Base-by-base conservation (phyloP, 2,113 vertebrate species). In the Psammodynastes pulverulentus region DNA sequence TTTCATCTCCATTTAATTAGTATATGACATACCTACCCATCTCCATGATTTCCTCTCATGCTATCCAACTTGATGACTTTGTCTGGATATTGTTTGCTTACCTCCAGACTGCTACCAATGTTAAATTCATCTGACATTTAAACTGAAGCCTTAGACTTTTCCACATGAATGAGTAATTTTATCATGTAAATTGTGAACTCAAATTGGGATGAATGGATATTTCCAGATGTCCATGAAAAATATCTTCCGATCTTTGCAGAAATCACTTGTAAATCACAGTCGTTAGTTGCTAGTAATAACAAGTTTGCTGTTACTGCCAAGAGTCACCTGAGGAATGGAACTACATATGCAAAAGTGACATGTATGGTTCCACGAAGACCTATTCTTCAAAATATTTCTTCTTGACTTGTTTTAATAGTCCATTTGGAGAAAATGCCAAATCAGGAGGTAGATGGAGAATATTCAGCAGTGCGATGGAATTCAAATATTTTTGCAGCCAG, bases 271-370 rank as follows among this genome's bases (percentile, higher is more conserved):
- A 95, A 95, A 95, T 94, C 94, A 92, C 87, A 86, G 89, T 24
- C 49, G 94, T 45, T 96, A 96, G 95, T 95, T 96, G 89, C 94
- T 90, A 91, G 29, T 96, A 97, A 97, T 95, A 95, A 96, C 90
- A 94, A 91, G 91, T 46, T 58, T 93, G 93, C 93, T 94, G 93
- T 93, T 94, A 88, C 89, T 88, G 86, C 94, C 90, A 0, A 84
- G 85, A 91, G 62, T 53, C 0, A 0, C 67, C 88, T 43, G 87
- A 45, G 62, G 17, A 23, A 85, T 0, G 0, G 0, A 51, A 19
- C 85, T 88, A 72, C 45, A 89, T 91, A 88, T 17, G n/a, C 54
- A 89, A 88, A 85, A 86, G 23, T 91, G 84, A 91, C 1, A 24
- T 90, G 19, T 49, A 91, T 88, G 95, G 62, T 84, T 53, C 92